Conservation (phyloP, 2,888 invertebrate genomes). For the Mythimna lalbum region DNA sequence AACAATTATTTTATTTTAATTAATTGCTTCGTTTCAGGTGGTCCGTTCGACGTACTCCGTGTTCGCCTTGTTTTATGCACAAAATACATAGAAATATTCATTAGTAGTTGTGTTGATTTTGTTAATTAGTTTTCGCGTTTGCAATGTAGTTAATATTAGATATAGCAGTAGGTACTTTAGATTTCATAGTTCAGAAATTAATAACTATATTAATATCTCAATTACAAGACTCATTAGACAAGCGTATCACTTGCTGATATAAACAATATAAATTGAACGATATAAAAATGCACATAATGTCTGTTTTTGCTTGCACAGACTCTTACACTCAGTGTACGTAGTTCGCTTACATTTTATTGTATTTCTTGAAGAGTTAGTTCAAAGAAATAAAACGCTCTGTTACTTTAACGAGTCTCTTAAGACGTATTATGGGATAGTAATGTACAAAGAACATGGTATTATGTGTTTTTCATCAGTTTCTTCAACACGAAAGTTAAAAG, state of each 20-base stretch:
- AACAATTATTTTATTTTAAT: conserved; percentile 53
- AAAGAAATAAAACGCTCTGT: conserved; percentile 57
- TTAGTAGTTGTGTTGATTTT: neutral
- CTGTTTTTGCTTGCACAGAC: conserved; percentile 11
- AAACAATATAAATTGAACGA: neutral
- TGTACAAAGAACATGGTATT: conserved; percentile 29
- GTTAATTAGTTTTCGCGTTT: neutral
- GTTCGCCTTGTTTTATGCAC: conserved; percentile 83
- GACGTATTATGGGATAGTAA: conserved; percentile 36
- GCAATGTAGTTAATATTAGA: neutral
- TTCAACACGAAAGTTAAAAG: conserved; percentile 5
- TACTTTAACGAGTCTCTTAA: conserved; percentile 56
- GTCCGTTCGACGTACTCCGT: conserved; percentile 83
- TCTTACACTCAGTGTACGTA: conserved; percentile 14
- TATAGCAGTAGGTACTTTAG: neutral
- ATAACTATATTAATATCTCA: neutral
- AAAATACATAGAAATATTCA: conserved; percentile 67
- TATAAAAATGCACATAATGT: neutral
- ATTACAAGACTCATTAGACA: neutral
- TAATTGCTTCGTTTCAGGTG: conserved; percentile 77
- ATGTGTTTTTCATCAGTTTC: conserved; percentile 38
- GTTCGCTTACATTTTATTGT: conserved; percentile 47
- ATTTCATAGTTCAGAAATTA: neutral
- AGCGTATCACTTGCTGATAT: neutral
- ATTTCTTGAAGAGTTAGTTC: conserved; percentile 34